These are phyloP conservation scores for Drosophila fulvimacula DNA, from an alignment of 2,888 invertebrate genomes.

Conservation along the genomic window DNA sequence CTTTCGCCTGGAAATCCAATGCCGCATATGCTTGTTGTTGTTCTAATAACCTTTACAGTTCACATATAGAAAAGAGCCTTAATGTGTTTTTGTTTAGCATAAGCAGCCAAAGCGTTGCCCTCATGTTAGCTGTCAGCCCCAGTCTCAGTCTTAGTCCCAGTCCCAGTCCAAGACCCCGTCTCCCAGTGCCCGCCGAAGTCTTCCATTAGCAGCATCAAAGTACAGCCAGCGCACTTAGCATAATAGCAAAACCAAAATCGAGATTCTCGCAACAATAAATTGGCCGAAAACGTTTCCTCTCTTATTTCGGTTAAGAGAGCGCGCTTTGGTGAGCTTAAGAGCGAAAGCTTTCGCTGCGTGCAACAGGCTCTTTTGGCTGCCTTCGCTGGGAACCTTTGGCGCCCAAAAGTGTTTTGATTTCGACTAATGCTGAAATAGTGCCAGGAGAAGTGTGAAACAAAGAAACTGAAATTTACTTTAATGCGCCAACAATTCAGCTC, in stretches of 20 bases:
- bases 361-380: constrained; percentile 56
- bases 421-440: constrained; percentile 62
- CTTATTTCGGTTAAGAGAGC: constrained; percentile 27
- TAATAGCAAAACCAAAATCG: constrained; percentile 52
- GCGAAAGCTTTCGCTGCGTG: constrained; percentile 52
- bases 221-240: constrained; percentile 66
- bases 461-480: constrained; percentile 69
- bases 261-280: constrained; percentile 39
- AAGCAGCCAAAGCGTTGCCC: constrained; percentile 49
- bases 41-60: constrained; percentile 64
- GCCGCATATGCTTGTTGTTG: constrained; percentile 34
- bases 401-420: constrained; percentile 71
- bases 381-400: constrained; percentile 14
- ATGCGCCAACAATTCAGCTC: constrained; percentile 67
- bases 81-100: constrained; percentile 71
- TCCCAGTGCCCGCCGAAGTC: not conserved
- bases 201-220: constrained; percentile 63
- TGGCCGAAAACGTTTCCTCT: constrained; percentile 62
- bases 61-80: constrained; percentile 29
- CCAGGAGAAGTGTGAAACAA: constrained; percentile 52
- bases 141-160: too few relatives aligned
- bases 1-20: not conserved
- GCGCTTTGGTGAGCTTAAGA: constrained; percentile 28
- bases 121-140: constrained; percentile 2
- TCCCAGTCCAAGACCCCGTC: too few relatives aligned